Base-by-base conservation (phyloP, 2,797 vertebrate species). In the Botia kubotai region DNA sequence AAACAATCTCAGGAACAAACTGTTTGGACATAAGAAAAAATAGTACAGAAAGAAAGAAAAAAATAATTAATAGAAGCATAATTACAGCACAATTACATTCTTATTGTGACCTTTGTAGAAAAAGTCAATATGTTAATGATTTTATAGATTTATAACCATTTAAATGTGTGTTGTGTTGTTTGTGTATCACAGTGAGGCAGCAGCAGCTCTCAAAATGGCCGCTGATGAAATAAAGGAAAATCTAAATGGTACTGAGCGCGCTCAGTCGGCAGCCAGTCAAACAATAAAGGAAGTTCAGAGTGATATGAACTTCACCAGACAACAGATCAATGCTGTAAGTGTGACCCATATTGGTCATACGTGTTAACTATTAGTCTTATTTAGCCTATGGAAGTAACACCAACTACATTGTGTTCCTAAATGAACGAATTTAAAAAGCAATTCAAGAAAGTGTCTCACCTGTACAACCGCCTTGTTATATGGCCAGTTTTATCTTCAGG, bases 181-280 rank as follows among this genome's bases (percentile, higher is more conserved):
- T 70, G 57, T 73, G 23, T 58, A 14, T 53, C 52, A 66, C 89
- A 99, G 98, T 84, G 93, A 95, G 85, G 88, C 91, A 70, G 95
- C 95, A 4, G 90, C 93, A 3, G 92, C 93, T 83, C 85, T 96
- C 77, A 96, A 95, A 91, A 92, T 93, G 68, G 93, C 91, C 0
- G 91, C 95, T 16, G 94, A 95, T 4, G 85, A 89, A 71, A 94
- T 96, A 78, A 95, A 92, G 86, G 91, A 88, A 13, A 95, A 94
- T 0, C 91, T 98, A 75, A 93, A 96, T 68, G 95, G 97, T 92
- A 94, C 95, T 0, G 95, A 95, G 90, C 95, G 90, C 7, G 95
- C 95, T 87, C 96, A 97, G 87, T 92, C 68, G 21, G 85, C 93
- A 62, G 95, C 96, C 80, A 91, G 91, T 80, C 93, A 94, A 57